phyloP scores from a whole-genome alignment of 2,113 vertebrate species.

The Peromyscus maniculatus region DNA sequence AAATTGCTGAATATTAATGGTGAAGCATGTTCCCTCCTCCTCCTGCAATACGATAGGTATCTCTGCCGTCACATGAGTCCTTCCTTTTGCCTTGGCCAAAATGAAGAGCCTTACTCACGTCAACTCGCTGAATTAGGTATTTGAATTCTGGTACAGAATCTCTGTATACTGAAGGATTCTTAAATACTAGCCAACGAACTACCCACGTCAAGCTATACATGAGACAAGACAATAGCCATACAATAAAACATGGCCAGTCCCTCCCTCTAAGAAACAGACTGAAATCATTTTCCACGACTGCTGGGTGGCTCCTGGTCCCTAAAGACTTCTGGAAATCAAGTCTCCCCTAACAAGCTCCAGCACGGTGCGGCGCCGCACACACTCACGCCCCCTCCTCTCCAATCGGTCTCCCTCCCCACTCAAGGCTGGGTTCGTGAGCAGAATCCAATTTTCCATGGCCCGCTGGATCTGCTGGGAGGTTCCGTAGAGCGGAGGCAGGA shows the following conservation, averaged over 20 bases:
- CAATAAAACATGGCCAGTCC: conserved; percentile 49
- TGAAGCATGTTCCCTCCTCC: conserved; percentile 36
- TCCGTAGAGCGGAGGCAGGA: not conserved
- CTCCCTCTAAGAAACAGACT: not conserved
- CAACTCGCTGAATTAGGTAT: not conserved
- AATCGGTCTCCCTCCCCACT: conserved; percentile 35
- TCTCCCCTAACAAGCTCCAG: not conserved
- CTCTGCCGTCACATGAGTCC: conserved; percentile 28
- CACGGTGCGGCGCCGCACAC: not conserved
- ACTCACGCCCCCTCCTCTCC: conserved; percentile 49
- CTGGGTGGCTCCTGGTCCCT: not conserved
- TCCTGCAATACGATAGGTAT: not conserved
- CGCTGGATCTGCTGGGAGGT: conserved; percentile 60
- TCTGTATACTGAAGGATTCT: not conserved
- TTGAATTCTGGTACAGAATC: conserved; percentile 25
- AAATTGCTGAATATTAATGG: conserved; percentile 53
- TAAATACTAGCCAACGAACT: conserved; percentile 45
- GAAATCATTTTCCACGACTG: conserved; percentile 19
- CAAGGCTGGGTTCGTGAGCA: conserved; percentile 73
- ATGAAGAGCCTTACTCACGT: conserved; percentile 24
- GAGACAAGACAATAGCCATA: conserved; percentile 68
- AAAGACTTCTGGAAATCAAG: conserved; percentile 36
- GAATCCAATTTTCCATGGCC: conserved; percentile 81
- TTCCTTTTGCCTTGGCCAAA: conserved; percentile 21
- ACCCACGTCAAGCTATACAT: conserved; percentile 34